Base-by-base conservation (phyloP, 2,888 invertebrate genomes). In the Alviniconcha strummeri region DNA sequence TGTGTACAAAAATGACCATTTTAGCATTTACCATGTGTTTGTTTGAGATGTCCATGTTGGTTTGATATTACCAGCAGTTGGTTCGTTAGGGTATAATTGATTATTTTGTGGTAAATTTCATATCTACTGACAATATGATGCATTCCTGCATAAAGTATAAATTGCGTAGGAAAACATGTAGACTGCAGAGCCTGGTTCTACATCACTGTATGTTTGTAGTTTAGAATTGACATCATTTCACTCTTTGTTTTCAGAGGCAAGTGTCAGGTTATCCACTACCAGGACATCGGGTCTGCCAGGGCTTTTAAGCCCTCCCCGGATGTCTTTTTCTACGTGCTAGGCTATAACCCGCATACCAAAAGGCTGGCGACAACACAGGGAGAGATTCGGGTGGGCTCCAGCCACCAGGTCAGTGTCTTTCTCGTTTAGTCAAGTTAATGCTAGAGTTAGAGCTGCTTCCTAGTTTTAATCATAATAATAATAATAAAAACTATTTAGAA, bases 351-450 rank as follows among this genome's bases (percentile, higher is more conserved):
- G 72, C 95, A 95, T 90, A 95, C 94, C 85, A 93, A 94, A 90
- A 94, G 92, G 88, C 94, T 95, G 94, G 95, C 95, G 89, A 94
- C 94, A 89, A 94, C 94, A 84, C 95, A 95, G 93, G 95, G 95
- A 84, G 95, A 95, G 92, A 95, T 95, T 87, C 94, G 95, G 91
- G 95, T 95, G 85, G 95, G 95, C 89, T 94, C 94, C 88, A 94
- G 94, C 91, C 95, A 95, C 91, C 95, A 95, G 95, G 95, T 92
- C 5, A 67, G 80, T 19, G 36, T 36, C 36, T 36, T 36, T 11
- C 64, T 11, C 13, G 4, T 3, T 11, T 64, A 36, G 36, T 36
- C 36, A 36, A 36, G 36, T 36, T 36, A 36, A 36, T 36, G 36
- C 36, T 36, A 36, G 36, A 36, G 36, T 36, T 36, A 36, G 36